phyloP scores from a whole-genome alignment of 2,888 invertebrate genomes.

The Parapristionchus giblindavisi region DNA sequence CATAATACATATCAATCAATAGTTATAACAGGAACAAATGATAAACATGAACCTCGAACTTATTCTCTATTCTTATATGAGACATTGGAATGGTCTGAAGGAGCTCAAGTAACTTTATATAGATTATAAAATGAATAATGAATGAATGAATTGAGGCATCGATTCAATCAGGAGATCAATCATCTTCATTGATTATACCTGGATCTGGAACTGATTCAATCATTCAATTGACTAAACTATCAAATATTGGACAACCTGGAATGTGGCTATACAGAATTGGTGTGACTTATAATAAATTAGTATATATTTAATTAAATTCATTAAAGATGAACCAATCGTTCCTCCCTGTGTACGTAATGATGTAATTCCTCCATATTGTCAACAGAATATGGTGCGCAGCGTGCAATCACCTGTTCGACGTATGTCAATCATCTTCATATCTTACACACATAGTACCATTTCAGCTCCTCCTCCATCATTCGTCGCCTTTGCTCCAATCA shows the following conservation, averaged over 20 bases:
- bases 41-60: slow-evolving; percentile 54
- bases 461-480: slow-evolving; percentile 10
- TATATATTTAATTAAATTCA: no score
- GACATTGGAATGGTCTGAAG: slow-evolving; percentile 62
- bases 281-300: not conserved
- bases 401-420: not conserved
- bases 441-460: not conserved
- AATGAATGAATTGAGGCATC: slow-evolving; percentile 50
- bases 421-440: not conserved
- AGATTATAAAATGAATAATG: not conserved
- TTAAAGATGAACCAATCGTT: slow-evolving; percentile 45
- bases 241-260: slow-evolving; percentile 66
- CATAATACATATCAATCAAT: slow-evolving; percentile 68
- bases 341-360: slow-evolving; percentile 58
- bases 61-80: slow-evolving; percentile 66
- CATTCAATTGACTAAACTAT: slow-evolving; percentile 60
- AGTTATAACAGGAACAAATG: slow-evolving; percentile 52
- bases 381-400: slow-evolving; percentile 47
- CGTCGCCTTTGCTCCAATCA: slow-evolving; percentile 11
- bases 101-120: slow-evolving; percentile 62
- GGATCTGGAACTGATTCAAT: slow-evolving; percentile 67
- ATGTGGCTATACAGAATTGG: slow-evolving; percentile 65
- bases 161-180: slow-evolving; percentile 62
- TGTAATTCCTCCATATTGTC: slow-evolving; percentile 68
- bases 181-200: slow-evolving; percentile 62